Evolutionary conservation across 2,797 vertebrate species (phyloP), one percentile per base, ranked within the genome.

Genomic region (Syndactyla subalaris): DNA sequence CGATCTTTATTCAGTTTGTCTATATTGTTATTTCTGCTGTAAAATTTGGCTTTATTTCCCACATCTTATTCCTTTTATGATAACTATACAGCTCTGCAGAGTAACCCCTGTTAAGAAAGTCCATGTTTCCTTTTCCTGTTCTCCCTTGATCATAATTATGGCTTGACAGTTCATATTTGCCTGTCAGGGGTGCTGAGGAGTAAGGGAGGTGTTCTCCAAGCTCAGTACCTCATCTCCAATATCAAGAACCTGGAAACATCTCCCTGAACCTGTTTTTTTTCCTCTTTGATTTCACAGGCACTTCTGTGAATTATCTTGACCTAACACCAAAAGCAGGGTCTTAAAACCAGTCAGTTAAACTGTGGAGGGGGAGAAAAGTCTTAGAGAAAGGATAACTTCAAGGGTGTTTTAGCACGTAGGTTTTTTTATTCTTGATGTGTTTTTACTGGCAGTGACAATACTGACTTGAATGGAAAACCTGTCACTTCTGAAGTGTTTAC

Each of bases 311-410:
- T n/a, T 78, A 30, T 6, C 16, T 65, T 91, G 72, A 45, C 54
- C 27, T 57, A 61, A 54, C 24, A 72, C 48, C 32, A 88, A 79
- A 93, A 83, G 8, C 54, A 61, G 13, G 10, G 27, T 10, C 54
- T 84, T 89, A 39, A 71, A 91, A 88, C 17, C 67, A 71, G 24
- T 65, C 46, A 24, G 36, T 88, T 66, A n/a, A 77, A 52, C 26
- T 41, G 16, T 5, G 14, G 8, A 36, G 10, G 10, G 32, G 0
- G 0, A 1, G 2, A 19, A 27, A 45, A 13, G 7, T 30, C 32
- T 12, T 5, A 32, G 54, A 75, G 54, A 85, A 92, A 52, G 20
- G 8, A 1, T 84, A 9, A 52, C 36, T 66, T 85, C 24, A 34
- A 61, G 58, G 55, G 48, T 32, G 41, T 86, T 84, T 73, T 80